Evolutionary conservation across 2,797 vertebrate genomes (phyloP).

Genomic region (Vipera latastei): DNA sequence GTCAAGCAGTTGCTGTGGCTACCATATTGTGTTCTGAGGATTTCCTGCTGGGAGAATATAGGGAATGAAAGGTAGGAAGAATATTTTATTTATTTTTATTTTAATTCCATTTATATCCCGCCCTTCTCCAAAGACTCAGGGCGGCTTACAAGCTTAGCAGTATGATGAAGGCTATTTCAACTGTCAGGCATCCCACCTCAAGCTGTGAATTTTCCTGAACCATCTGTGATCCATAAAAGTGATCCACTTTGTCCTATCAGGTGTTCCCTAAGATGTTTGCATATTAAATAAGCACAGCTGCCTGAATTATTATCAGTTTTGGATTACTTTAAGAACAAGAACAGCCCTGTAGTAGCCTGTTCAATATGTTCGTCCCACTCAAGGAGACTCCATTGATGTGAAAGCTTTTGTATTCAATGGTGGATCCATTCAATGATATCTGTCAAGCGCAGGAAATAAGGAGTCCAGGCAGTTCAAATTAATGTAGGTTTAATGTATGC

Average conservation of each 20-base stretch:
- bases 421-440: background rate
- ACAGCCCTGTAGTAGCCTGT: background rate
- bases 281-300: background rate
- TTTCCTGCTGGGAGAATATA: background rate
- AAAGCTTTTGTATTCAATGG: background rate
- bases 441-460: background rate
- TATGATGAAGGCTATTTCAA: background rate
- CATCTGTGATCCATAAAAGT: background rate
- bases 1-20: background rate
- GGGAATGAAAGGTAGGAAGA: background rate
- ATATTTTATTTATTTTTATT: too few relatives aligned
- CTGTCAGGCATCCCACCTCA: background rate
- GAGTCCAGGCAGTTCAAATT: background rate
- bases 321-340: background rate
- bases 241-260: background rate
- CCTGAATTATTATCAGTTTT: background rate
- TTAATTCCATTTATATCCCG: too few relatives aligned
- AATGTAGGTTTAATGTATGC: background rate
- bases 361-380: background rate
- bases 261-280: background rate
- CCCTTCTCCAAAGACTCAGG: too few relatives aligned
- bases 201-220: background rate
- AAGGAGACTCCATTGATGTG: background rate
- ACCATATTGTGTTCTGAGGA: background rate
- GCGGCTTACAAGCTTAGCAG: too few relatives aligned